Evolutionary conservation across 2,888 invertebrate species (phyloP).

Genomic region (Mamestra brassicae): DNA sequence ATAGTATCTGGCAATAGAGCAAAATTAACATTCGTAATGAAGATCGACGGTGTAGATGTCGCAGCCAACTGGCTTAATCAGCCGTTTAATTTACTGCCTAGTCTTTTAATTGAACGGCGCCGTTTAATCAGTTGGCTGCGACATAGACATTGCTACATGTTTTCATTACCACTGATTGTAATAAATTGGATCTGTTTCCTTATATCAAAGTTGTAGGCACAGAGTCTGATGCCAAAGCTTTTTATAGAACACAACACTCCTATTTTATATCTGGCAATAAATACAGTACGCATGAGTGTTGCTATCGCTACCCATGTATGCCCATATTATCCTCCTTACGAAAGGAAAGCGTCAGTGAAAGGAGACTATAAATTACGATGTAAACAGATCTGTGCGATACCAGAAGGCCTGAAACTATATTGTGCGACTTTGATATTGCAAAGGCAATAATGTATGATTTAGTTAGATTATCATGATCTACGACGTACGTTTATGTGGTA

Average conservation of each 20-base stretch:
- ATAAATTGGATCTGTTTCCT: constrained; percentile 38
- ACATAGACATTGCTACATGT: constrained; percentile 6
- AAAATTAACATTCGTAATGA: constrained; percentile 53
- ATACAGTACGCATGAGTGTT: constrained; percentile 50
- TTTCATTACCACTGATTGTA: constrained; percentile 40
- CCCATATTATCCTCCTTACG: constrained; percentile 53
- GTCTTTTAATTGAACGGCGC: too few relatives aligned
- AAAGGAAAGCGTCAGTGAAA: constrained; percentile 55
- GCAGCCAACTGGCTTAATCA: background rate
- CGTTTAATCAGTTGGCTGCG: too few relatives aligned
- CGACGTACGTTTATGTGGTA: constrained; percentile 27
- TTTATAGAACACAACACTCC: constrained; percentile 11
- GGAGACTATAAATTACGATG: constrained; percentile 52
- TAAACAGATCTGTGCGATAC: constrained; percentile 52
- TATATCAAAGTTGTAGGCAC: constrained; percentile 12
- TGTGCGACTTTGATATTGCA: constrained; percentile 43
- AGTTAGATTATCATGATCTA: constrained; percentile 50
- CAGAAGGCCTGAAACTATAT: constrained; percentile 48
- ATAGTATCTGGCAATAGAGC: constrained; percentile 41
- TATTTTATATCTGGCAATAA: constrained; percentile 41
- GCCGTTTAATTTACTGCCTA: too few relatives aligned
- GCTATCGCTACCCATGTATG: constrained; percentile 48
- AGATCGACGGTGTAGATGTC: constrained; percentile 25
- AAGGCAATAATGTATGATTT: constrained; percentile 53
- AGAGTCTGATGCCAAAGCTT: constrained; percentile 17